Percentiles rank a stretch among this genome's conserved stretches.
These are phyloP conservation scores for Euschistus heros DNA, from an alignment of 1,140 invertebrate species.

Conservation along the genomic window DNA sequence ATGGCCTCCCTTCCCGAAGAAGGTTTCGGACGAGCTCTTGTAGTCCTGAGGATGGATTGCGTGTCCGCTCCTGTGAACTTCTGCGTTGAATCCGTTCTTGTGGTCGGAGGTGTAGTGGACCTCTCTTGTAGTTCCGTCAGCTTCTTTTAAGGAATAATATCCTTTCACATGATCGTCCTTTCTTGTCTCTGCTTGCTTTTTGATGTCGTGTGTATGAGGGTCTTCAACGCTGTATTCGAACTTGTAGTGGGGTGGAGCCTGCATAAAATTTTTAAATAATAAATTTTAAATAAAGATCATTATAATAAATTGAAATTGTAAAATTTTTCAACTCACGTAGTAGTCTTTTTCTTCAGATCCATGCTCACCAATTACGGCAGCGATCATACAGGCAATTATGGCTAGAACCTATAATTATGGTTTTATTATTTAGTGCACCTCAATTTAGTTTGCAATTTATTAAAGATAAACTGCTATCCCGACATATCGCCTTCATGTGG, in stretches of 20 bases:
- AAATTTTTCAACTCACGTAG: too few relatives aligned
- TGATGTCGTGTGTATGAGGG: slow-evolving; percentile 40
- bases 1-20: not conserved
- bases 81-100: slow-evolving; percentile 5
- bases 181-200: slow-evolving; percentile 38
- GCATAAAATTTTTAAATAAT: not conserved
- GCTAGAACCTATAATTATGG: too few relatives aligned
- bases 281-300: not conserved
- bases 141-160: slow-evolving; percentile 18
- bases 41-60: slow-evolving; percentile 5
- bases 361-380: not conserved
- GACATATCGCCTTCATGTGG: too few relatives aligned
- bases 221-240: slow-evolving; percentile 46
- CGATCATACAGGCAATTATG: too few relatives aligned
- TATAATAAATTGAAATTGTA: too few relatives aligned
- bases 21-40: not conserved
- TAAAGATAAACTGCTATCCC: too few relatives aligned
- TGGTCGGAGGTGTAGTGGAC: slow-evolving; percentile 20
- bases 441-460: too few relatives aligned
- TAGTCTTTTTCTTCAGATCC: too few relatives aligned
- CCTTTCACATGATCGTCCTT: slow-evolving; percentile 11
- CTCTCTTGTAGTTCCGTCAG: slow-evolving; percentile 9
- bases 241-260: slow-evolving; percentile 37
- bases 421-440: too few relatives aligned
- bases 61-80: slow-evolving; percentile 5